Evolutionary conservation across 2,888 invertebrate genomes (phyloP), one percentile per base, ranked within the genome.

Genomic region (Cataglyphis rosenhaueri): DNA sequence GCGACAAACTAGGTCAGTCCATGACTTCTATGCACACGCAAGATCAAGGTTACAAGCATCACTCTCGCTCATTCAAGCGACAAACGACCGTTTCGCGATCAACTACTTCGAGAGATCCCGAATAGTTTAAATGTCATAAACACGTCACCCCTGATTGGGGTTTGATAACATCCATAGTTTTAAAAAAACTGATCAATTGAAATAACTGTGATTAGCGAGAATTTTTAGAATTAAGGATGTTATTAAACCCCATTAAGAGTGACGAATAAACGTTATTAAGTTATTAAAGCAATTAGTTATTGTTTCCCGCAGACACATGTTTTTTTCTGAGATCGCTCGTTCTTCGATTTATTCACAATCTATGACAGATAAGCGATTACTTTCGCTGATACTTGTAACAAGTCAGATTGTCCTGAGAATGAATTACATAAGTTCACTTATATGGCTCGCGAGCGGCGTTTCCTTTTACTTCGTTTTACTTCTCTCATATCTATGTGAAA

Each of bases 11-110:
- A 79, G 89, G 87, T 85, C 85, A 83, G 81, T 48, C 83, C 55
- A 85, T 85, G 86, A 79, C 85, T 66, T 41, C 41, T 44, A 44
- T 59, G 62, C 38, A 83, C 52, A 84, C 85, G 74, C 92, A 92
- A 92, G 90, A 91, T 89, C 92, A 92, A 92, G 92, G 92, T 90
- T 90, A 82, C 83, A 73, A 29, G 73, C 82, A 86, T 88, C 87
- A 90, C 92, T 92, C 90, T 92, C 92, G 79, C 86, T 85, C 68
- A 76, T 61, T 66, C 64, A 64, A 70, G 21, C 41, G 18, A n/a
- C 10, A 3, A 48, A 48, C 48, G 18, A 18, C 35, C 21, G 35
- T 35, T 35, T 6, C 35, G 35, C 35, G 35, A 35, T 35, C 6
- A 35, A 35, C 12, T 32, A 48, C 10, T 38, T n/a, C 35, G 18